Conservation (phyloP, 92 coral and sea anemone genomes). For the Chrysogorgia sp. region DNA sequence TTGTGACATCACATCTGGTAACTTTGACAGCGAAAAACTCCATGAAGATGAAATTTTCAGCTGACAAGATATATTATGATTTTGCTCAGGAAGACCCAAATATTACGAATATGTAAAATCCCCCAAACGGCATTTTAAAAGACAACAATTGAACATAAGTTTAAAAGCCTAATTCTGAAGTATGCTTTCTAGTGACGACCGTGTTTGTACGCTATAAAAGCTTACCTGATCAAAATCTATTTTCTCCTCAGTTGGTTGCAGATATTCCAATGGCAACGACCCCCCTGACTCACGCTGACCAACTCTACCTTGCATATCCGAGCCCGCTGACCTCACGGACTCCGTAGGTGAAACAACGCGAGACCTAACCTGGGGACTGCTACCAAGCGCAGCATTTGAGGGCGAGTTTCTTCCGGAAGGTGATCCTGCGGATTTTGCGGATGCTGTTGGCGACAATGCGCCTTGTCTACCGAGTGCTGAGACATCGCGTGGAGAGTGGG, state of each 20-base stretch:
- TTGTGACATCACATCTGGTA: too few species aligned
- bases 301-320: slow-evolving; percentile 13
- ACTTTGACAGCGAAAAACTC: too few species aligned
- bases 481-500: slow-evolving; percentile 1
- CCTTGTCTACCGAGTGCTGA: neutral
- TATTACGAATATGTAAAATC: too few species aligned
- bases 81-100: too few species aligned
- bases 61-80: too few species aligned
- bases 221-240: slow-evolving; percentile 33
- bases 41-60: too few species aligned
- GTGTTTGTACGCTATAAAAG: neutral
- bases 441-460: slow-evolving; percentile 1
- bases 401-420: slow-evolving; percentile 20
- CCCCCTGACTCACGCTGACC: slow-evolving; percentile 15
- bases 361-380: slow-evolving; percentile 34
- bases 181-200: too few species aligned
- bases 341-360: slow-evolving; percentile 39
- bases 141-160: too few species aligned
- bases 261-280: slow-evolving; percentile 29
- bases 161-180: too few species aligned
- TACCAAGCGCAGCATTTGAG: neutral
- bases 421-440: slow-evolving; percentile 7
- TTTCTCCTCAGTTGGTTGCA: slow-evolving; percentile 1
- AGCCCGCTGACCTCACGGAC: slow-evolving; percentile 28
- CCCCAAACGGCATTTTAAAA: too few species aligned